phyloP scores from a whole-genome alignment of 1,140 invertebrate species.

The Cyclina sinensis region DNA sequence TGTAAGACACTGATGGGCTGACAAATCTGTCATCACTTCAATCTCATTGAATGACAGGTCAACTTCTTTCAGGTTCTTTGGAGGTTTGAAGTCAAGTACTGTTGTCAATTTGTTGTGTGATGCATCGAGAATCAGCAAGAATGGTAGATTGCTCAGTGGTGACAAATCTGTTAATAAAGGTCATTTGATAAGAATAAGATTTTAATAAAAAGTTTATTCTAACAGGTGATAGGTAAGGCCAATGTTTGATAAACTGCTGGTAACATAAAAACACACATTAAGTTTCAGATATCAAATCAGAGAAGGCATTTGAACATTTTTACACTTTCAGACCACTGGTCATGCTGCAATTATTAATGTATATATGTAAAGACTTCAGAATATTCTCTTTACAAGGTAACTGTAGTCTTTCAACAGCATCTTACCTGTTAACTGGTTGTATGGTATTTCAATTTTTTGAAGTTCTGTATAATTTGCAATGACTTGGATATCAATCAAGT shows the following conservation, averaged over 20 bases:
- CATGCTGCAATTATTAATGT: no score
- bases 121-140: slow-evolving; percentile 84
- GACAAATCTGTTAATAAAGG: slow-evolving; percentile 80
- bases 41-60: slow-evolving; percentile 85
- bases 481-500: slow-evolving; percentile 80
- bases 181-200: no score
- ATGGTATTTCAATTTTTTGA: slow-evolving; percentile 85
- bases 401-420: no score
- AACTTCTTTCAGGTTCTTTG: slow-evolving; percentile 84
- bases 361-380: no score
- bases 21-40: slow-evolving; percentile 83
- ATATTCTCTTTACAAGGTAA: no score
- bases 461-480: slow-evolving; percentile 82
- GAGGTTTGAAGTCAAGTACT: slow-evolving; percentile 84
- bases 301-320: no score
- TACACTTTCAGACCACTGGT: no score
- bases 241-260: no score
- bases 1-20: slow-evolving; percentile 82
- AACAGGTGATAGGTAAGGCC: no score
- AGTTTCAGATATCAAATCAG: no score
- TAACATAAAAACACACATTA: no score
- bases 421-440: slow-evolving; percentile 85
- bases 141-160: slow-evolving; percentile 80
- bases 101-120: slow-evolving; percentile 85
- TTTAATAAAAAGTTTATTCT: no score